phyloP scores from a whole-genome alignment of 2,797 vertebrate species.

The Myotis daubentonii region DNA sequence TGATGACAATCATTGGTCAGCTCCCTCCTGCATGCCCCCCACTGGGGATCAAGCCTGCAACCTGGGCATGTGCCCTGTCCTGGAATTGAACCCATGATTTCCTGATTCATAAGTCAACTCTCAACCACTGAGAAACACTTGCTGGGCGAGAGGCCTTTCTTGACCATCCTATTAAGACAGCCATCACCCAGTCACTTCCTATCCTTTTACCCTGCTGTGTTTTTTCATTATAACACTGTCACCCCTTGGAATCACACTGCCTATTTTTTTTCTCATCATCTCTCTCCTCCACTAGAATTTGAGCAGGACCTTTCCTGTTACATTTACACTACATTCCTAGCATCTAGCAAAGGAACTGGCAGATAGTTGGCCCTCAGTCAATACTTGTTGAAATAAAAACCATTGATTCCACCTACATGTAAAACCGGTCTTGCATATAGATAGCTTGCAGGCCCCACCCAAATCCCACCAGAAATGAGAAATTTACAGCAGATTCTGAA shows the following conservation, averaged over 20 bases:
- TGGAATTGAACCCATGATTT: no score
- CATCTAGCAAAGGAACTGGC: not conserved
- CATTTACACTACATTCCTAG: not conserved
- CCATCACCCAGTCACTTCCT: not conserved
- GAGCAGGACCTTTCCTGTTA: not conserved
- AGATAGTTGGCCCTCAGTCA: not conserved
- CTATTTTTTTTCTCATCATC: not conserved
- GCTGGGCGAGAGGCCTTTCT: not conserved
- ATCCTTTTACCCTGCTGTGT: not conserved
- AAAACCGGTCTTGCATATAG: not conserved
- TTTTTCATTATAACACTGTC: not conserved
- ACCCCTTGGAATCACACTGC: not conserved
- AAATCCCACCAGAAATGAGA: not conserved
- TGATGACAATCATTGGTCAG: no score
- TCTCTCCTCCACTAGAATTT: not conserved
- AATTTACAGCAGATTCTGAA: conserved; percentile 20
- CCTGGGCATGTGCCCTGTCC: no score
- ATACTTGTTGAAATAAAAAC: conserved; percentile 15
- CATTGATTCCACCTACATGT: not conserved
- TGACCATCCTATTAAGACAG: not conserved
- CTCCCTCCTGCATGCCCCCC: no score
- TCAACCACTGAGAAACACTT: no score
- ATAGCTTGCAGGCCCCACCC: not conserved
- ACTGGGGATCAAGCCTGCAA: no score
- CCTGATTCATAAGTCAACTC: no score